Evolutionary conservation across 2,113 vertebrate species (phyloP), one percentile per base, ranked within the genome.

Genomic region (Cynoglossus semilaevis): DNA sequence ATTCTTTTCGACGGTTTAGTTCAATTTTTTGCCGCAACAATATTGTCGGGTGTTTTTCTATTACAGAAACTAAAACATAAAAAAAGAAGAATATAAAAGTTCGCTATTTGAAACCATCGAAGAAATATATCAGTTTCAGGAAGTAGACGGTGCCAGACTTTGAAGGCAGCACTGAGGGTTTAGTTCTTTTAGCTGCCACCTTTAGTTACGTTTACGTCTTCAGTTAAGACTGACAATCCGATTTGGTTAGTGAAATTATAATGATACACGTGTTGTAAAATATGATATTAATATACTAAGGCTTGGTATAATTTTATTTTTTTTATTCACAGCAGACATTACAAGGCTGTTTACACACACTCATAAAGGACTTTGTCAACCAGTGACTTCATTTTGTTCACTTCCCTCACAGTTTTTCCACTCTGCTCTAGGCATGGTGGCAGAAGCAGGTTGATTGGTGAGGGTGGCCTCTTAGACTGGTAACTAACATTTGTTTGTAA

Each of bases 81-180:
- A 9, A 13, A 1, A 0, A 2, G 0, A 8, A 38, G 7, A 35
- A 58, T 5, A 1, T 36, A 1, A 17, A 19, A 17, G 54, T n/a
- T 6, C 0, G 47, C 51, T 6, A 13, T 9, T 37, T 8, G 13
- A 45, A 58, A 29, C 35, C 16, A 42, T 36, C 51, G 46, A 51
- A 29, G 9, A 70, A 68, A 56, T 76, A 7, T 4, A 47, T 47
- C 59, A 19, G 40, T 44, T 70, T 60, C 85, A 82, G 85, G 82
- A 81, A 82, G 37, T 88, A 88, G 87, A 74, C 87, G 0, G 70
- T 2, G 6, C 73, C 82, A 18, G 51, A 40, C 69, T 48, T 67
- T 42, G 57, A 70, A 73, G 51, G 51, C 47, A 80, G 22, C 44
- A 41, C 18, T 40, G 51, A 53, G 22, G 70, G 52, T 69, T 51